Percentiles rank a stretch among this genome's conserved stretches.
Conservation (phyloP, 2,888 invertebrate genomes). For the Pristionchus maxplancki region DNA sequence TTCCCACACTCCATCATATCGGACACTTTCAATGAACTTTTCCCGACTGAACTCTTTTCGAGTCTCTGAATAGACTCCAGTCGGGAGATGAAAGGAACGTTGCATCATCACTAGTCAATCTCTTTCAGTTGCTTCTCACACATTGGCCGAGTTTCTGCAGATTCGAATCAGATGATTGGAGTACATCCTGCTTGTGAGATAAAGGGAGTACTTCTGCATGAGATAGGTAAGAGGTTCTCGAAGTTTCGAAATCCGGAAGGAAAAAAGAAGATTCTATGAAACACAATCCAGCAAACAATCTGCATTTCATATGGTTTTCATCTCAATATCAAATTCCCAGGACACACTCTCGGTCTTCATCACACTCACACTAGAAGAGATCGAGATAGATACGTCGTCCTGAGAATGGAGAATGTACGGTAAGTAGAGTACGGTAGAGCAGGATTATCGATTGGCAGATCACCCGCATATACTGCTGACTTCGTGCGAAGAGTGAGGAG, state of each 20-base stretch:
- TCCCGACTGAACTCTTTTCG: not conserved
- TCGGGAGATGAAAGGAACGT: not conserved
- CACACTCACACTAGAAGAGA: conserved; percentile 45
- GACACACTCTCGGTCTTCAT: conserved; percentile 46
- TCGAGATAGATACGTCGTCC: conserved; percentile 3
- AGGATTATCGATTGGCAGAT: conserved; percentile 35
- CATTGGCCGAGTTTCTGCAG: conserved; percentile 4
- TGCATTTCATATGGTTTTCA: no score
- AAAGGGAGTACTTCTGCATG: conserved; percentile 43
- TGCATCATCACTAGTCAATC: not conserved
- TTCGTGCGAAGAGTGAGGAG: conserved; percentile 15
- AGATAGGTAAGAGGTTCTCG: conserved; percentile 5
- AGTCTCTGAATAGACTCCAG: not conserved
- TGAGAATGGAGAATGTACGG: conserved; percentile 39
- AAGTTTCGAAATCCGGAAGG: no score
- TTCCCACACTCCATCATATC: not conserved
- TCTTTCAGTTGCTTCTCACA: conserved; percentile 39
- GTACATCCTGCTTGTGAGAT: not conserved
- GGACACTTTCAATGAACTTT: not conserved
- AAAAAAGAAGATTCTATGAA: not conserved
- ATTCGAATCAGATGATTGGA: conserved; percentile 22
- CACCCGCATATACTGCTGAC: conserved; percentile 11
- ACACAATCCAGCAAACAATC: not conserved
- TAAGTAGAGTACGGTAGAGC: not conserved
- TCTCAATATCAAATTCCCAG: not conserved